A percentile compares a stretch with the other conserved stretches of the same genome.
These are phyloP conservation scores for Andrena minutula DNA, from an alignment of 2,888 invertebrate genomes.

Conservation along the genomic window DNA sequence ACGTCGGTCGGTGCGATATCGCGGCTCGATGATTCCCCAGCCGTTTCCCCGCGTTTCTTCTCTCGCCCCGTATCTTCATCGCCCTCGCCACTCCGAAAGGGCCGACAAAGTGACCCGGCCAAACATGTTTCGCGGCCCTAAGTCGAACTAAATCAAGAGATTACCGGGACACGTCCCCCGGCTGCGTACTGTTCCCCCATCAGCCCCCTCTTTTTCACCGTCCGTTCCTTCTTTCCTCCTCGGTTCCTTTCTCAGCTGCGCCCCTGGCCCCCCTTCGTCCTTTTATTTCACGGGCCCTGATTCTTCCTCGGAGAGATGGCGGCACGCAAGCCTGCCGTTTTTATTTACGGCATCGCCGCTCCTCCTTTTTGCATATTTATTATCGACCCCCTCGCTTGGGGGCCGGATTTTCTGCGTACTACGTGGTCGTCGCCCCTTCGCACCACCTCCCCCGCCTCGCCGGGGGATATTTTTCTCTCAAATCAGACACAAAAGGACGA, in stretches of 20 bases:
- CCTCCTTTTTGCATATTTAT: conserved; percentile 75
- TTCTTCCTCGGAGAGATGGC: conserved; percentile 43
- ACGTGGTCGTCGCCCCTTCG: conserved; percentile 42
- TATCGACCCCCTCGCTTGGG: conserved; percentile 56
- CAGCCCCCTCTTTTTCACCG: conserved; percentile 16
- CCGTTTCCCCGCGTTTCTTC: conserved; percentile 21
- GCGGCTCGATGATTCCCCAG: conserved; percentile 51
- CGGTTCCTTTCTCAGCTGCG: conserved; percentile 3
- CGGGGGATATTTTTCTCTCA: conserved; percentile 38
- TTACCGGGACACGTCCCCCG: conserved; percentile 60
- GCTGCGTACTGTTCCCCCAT: conserved; percentile 38
- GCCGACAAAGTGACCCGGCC: conserved; percentile 51
- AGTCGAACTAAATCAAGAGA: conserved; percentile 76
- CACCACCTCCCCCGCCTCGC: conserved; percentile 19
- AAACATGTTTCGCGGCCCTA: conserved; percentile 49
- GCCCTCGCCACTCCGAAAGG: conserved; percentile 23
- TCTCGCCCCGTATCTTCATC: conserved; percentile 33
- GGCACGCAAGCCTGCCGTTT: conserved; percentile 66
- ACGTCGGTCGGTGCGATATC: conserved; percentile 62
- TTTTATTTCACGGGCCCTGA: conserved; percentile 58
- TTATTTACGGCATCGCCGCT: conserved; percentile 70
- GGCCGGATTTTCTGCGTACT: conserved; percentile 57
- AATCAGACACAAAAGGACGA: conserved; percentile 6
- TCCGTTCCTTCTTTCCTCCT: conserved; percentile 1
- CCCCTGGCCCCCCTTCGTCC: conserved; percentile 29